phyloP scores from a whole-genome alignment of 2,797 vertebrate genomes.

The Hozukius guyotensis region DNA sequence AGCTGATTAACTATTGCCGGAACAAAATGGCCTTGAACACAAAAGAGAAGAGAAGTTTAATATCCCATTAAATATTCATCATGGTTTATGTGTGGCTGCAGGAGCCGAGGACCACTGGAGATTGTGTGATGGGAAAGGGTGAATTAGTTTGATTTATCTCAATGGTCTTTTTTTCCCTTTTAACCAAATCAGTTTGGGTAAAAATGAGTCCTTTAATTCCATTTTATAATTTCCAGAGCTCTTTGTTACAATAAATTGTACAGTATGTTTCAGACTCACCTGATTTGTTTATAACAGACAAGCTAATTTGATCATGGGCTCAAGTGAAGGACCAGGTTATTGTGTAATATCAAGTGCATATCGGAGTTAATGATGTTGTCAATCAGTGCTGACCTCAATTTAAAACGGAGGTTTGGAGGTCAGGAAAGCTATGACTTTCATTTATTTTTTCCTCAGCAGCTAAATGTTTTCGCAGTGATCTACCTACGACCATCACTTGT shows the following conservation, averaged over 20 bases:
- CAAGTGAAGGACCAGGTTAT: conserved; percentile 58
- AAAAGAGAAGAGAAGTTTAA: conserved; percentile 42
- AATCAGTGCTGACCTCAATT: conserved; percentile 73
- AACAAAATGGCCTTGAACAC: conserved; percentile 36
- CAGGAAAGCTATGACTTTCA: conserved; percentile 50
- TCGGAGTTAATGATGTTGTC: conserved; percentile 72
- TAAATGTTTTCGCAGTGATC: conserved; percentile 19
- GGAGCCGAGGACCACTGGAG: conserved; percentile 32
- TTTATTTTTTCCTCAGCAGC: conserved; percentile 39
- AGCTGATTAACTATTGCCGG: conserved; percentile 23
- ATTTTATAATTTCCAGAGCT: conserved; percentile 3
- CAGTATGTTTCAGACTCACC: background rate
- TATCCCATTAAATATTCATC: conserved; percentile 55
- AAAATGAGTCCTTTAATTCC: conserved; percentile 8
- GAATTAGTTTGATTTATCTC: conserved; percentile 45
- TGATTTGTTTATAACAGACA: conserved; percentile 48
- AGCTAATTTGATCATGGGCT: conserved; percentile 39
- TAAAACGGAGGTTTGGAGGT: conserved; percentile 62
- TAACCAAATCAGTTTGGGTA: conserved; percentile 24
- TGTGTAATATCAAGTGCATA: conserved; percentile 54
- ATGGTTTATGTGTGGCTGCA: conserved; percentile 48
- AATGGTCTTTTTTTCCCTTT: conserved; percentile 36
- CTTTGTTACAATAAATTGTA: conserved; percentile 1
- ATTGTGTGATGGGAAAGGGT: conserved; percentile 35
- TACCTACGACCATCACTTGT: conserved; percentile 1